Percentiles rank a stretch among this genome's conserved stretches.
Evolutionary conservation across 2,888 invertebrate genomes (phyloP).

Genomic region (Drosophila sordidula): DNA sequence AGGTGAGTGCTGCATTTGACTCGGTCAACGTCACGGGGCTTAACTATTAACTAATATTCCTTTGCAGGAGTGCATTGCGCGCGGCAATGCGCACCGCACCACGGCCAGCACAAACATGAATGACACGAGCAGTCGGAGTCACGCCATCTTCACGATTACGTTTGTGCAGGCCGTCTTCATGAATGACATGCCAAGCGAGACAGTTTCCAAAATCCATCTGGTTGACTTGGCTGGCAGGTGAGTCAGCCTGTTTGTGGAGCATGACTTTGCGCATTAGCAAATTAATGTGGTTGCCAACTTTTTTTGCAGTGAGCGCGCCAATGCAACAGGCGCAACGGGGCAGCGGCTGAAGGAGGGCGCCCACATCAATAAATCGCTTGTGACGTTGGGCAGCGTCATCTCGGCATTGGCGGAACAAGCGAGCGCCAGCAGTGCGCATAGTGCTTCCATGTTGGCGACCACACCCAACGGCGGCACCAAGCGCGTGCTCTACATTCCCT

Average conservation of each 20-base stretch:
- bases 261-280: slow-evolving; percentile 39
- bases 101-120: slow-evolving; percentile 97
- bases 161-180: slow-evolving; percentile 95
- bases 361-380: slow-evolving; percentile 95
- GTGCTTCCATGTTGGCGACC: slow-evolving; percentile 75
- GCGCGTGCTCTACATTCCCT: slow-evolving; percentile 91
- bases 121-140: slow-evolving; percentile 95
- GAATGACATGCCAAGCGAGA: slow-evolving; percentile 95
- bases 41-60: neutral
- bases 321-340: slow-evolving; percentile 95
- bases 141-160: slow-evolving; percentile 95
- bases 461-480: slow-evolving; percentile 85
- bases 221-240: slow-evolving; percentile 95
- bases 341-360: slow-evolving; percentile 95
- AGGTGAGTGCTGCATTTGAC: slow-evolving; percentile 86
- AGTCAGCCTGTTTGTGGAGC: slow-evolving; percentile 85
- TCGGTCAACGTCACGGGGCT: neutral
- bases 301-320: slow-evolving; percentile 91
- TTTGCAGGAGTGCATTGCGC: slow-evolving; percentile 90
- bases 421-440: slow-evolving; percentile 69
- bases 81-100: slow-evolving; percentile 93
- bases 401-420: slow-evolving; percentile 91
- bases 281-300: neutral
- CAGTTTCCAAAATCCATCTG: slow-evolving; percentile 94
- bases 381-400: slow-evolving; percentile 94